Conservation (phyloP, 2,888 invertebrate genomes). For the Gastrophysa polygoni region DNA sequence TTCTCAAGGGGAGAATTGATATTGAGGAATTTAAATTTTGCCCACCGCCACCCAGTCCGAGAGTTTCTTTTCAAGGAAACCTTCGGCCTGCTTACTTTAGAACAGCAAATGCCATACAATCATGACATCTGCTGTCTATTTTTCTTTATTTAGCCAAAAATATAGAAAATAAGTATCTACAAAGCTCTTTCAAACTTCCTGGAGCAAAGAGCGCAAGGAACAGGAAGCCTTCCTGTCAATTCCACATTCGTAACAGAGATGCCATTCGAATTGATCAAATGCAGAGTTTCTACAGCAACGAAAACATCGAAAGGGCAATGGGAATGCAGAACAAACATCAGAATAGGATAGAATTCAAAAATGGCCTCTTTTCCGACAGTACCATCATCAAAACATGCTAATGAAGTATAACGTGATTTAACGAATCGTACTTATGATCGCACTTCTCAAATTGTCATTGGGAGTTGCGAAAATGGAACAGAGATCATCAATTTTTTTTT, state of each 20-base stretch:
- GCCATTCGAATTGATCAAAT: slow-evolving; percentile 52
- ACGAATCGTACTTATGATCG: slow-evolving; percentile 5
- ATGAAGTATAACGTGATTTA: slow-evolving; percentile 34
- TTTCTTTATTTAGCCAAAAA: slow-evolving; percentile 1
- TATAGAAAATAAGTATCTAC: too few relatives aligned
- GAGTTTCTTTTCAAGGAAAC: slow-evolving; percentile 41
- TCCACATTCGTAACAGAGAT: slow-evolving; percentile 51
- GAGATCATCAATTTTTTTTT: slow-evolving; percentile 25
- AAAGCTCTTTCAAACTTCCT: too few relatives aligned
- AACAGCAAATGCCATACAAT: slow-evolving; percentile 18
- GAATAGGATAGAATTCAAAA: slow-evolving; percentile 34
- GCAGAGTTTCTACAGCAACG: slow-evolving; percentile 66
- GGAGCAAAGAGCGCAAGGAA: slow-evolving; percentile 58
- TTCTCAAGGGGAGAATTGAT: neutral
- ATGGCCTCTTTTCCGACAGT: slow-evolving; percentile 21
- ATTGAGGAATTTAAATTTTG: slow-evolving; percentile 20
- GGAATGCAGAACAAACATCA: slow-evolving; percentile 47
- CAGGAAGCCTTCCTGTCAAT: slow-evolving; percentile 59
- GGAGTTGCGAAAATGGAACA: slow-evolving; percentile 7
- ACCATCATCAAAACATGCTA: slow-evolving; percentile 24
- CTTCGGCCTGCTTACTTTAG: slow-evolving; percentile 49
- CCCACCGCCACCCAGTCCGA: slow-evolving; percentile 55
- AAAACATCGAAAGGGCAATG: slow-evolving; percentile 58
- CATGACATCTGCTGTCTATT: slow-evolving; percentile 27
- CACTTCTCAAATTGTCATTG: neutral